Base-by-base conservation (phyloP, 2,797 vertebrate species). In the Ctenopoma kingsleyae region DNA sequence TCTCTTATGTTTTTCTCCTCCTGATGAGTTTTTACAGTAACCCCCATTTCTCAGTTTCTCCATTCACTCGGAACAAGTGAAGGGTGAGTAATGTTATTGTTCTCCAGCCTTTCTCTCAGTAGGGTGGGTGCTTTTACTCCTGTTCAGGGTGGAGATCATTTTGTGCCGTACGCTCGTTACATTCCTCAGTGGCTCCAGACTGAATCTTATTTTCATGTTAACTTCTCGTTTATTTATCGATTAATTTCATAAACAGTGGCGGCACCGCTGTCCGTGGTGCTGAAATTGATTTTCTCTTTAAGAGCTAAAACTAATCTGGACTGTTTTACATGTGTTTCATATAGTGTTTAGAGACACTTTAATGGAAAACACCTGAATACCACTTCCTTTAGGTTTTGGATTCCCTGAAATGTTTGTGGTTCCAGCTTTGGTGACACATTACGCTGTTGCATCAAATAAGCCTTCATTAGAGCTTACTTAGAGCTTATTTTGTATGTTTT, bases 241-340 rank as follows among this genome's bases (percentile, higher is more conserved):
- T 71, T 69, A 20, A 53, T 19, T 12, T 43, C 20, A 48, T 59
- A 19, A 71, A 30, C 67, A 53, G 23, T 0, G 16, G 6, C 15
- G 0, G 10, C 30, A 58, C 71, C 83, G 87, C 91, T 92, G 87
- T 91, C 91, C 86, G 60, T 85, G 90, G 90, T 92, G 85, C 91
- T 92, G 91, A 91, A 86, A 27, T 53, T 0, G 35, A 79, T 83
- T 59, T 59, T 10, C 25, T 65, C 52, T 82, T 82, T 49, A 5
- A 25, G 36, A 55, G 17, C 17, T n/a, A 23, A 40, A 27, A 32
- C 10, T 50, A 38, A 77, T 54, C n/a, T 6, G 12, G 4, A 12
- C 4, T 3, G 3, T 38, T 65, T 51, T 2, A 27, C 16, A 27
- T 16, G 3, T 11, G 6, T 64, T 15, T n/a, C 3, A 25, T 2